Conservation (phyloP, 2,888 invertebrate species). For the Agrochola lychnidis region DNA sequence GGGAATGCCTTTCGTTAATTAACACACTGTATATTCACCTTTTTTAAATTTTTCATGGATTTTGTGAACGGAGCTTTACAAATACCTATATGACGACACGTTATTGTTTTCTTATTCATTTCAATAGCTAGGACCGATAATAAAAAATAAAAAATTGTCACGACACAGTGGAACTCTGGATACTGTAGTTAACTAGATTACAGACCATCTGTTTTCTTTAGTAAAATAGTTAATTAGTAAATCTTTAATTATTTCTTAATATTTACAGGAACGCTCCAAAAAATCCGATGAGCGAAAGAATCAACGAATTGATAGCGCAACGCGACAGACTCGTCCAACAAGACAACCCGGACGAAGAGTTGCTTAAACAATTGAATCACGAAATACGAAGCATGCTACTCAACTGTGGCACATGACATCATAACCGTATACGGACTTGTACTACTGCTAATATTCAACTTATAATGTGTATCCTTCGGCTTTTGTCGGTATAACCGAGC, state of each 20-base stretch:
- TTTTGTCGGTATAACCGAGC: background rate
- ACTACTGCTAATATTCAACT: conserved; percentile 9
- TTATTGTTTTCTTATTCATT: background rate
- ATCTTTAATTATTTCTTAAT: background rate
- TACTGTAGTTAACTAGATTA: background rate
- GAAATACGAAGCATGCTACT: conserved; percentile 89
- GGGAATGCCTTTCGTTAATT: too few species aligned
- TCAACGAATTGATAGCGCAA: conserved; percentile 86
- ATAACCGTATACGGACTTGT: background rate
- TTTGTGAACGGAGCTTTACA: too few species aligned
- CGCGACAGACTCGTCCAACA: conserved; percentile 86
- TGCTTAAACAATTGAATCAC: conserved; percentile 86
- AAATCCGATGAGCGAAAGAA: conserved; percentile 83
- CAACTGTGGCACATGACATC: conserved; percentile 80
- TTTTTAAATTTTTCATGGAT: background rate
- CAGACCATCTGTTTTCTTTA: background rate
- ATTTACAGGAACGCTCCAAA: conserved; percentile 73
- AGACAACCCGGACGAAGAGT: conserved; percentile 86
- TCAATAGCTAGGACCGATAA: background rate
- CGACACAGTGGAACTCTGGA: background rate
- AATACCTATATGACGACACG: background rate
- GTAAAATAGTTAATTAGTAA: background rate
- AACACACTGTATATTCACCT: too few species aligned
- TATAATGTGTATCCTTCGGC: background rate
- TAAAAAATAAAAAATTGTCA: background rate